phyloP scores from a whole-genome alignment of 2,113 vertebrate species.

The Otus sunia region DNA sequence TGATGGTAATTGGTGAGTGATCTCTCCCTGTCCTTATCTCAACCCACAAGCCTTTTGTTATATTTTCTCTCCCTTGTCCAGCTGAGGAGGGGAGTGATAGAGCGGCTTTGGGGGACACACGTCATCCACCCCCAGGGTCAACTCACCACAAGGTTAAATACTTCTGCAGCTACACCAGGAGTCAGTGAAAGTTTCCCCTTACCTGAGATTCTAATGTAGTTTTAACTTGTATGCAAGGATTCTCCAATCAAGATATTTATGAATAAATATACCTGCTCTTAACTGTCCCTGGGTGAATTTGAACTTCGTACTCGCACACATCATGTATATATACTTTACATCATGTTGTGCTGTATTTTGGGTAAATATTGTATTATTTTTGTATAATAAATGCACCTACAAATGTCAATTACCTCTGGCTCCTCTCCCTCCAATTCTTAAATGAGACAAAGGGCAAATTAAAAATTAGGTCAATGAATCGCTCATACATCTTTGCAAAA shows the following conservation, averaged over 20 bases:
- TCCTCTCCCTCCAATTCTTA: not conserved
- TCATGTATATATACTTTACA: not conserved
- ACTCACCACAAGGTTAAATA: not conserved
- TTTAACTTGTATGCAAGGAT: fast-evolving
- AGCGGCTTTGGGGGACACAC: no score
- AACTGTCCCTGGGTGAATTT: not conserved
- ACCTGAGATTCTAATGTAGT: fast-evolving
- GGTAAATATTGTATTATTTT: not conserved
- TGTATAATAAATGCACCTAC: not conserved
- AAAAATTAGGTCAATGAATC: not conserved
- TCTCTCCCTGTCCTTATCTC: no score
- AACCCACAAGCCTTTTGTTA: no score
- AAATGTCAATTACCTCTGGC: not conserved
- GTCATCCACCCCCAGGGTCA: no score
- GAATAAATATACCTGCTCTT: not conserved
- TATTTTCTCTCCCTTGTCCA: no score
- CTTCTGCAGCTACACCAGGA: not conserved
- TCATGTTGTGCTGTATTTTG: not conserved
- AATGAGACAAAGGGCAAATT: not conserved
- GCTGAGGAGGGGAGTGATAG: no score
- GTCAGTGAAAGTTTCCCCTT: not conserved
- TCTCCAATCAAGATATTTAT: no score
- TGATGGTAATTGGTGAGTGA: no score
- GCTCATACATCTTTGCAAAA: not conserved
- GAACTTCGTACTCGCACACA: not conserved